A percentile compares a stretch with the other conserved stretches of the same genome.
Evolutionary conservation across 2,113 vertebrate species (phyloP).

Genomic region (Dicrurus megarhynchus): DNA sequence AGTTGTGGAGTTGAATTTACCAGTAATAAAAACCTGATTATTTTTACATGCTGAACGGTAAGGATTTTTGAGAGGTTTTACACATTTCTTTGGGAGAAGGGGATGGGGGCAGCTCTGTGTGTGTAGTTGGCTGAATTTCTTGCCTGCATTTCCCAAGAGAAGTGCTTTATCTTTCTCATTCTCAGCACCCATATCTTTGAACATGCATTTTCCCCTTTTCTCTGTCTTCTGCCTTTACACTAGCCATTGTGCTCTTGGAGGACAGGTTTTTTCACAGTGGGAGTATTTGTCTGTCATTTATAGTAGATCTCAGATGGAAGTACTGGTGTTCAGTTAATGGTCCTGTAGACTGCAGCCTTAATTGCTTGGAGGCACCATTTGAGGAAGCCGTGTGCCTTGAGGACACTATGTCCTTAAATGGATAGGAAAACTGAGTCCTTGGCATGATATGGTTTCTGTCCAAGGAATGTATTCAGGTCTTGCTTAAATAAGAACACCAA

Average conservation of each 20-base stretch:
- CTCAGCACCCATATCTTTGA: not conserved
- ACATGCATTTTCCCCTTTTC: not conserved
- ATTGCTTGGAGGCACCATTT: slow-evolving; percentile 5
- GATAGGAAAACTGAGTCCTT: slow-evolving; percentile 57
- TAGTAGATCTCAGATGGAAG: not conserved
- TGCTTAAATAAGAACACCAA: slow-evolving; percentile 40
- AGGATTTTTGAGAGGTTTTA: not conserved
- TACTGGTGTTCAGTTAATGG: not conserved
- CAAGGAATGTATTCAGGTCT: slow-evolving; percentile 39
- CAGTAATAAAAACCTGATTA: not conserved
- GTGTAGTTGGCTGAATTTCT: not conserved
- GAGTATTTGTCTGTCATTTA: not conserved
- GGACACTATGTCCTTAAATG: slow-evolving; percentile 53
- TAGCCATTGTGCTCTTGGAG: not conserved
- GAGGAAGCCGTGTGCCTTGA: slow-evolving; percentile 16
- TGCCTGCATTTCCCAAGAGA: not conserved
- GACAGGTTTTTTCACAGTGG: not conserved
- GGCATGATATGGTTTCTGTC: not conserved
- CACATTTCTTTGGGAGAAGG: not conserved
- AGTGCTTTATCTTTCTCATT: not conserved
- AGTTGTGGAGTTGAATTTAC: not conserved
- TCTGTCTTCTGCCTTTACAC: not conserved
- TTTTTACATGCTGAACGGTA: not conserved
- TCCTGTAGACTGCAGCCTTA: not conserved
- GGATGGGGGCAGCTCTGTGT: not conserved